Percentiles rank a stretch among this genome's conserved stretches.
These are phyloP conservation scores for Campodea augens DNA, from an alignment of 1,140 invertebrate species.

Conservation along the genomic window DNA sequence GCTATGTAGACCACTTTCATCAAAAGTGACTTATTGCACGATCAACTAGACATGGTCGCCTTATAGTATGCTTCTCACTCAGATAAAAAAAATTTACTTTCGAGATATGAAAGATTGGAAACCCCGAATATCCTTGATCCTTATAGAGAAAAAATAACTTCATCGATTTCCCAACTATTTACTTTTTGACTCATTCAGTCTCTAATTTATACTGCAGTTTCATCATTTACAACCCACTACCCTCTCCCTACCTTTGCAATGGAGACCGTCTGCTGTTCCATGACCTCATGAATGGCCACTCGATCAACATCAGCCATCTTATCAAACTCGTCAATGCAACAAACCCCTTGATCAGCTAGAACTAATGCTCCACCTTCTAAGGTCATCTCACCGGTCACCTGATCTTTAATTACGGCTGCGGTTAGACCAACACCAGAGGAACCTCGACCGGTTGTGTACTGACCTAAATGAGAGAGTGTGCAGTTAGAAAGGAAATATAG, in stretches of 20 bases:
- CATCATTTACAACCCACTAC: neutral
- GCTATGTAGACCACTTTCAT: too few relatives aligned
- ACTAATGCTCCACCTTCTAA: conserved; percentile 96
- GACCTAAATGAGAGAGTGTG: conserved; percentile 28
- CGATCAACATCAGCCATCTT: conserved; percentile 95
- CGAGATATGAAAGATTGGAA: too few relatives aligned
- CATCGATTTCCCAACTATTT: too few relatives aligned
- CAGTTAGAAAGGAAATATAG: too few relatives aligned
- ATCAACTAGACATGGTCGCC: too few relatives aligned
- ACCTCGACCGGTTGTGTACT: conserved; percentile 92
- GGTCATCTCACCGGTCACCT: conserved; percentile 90
- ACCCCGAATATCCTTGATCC: too few relatives aligned
- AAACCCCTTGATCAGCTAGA: conserved; percentile 89
- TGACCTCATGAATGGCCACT: conserved; percentile 97
- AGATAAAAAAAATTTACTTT: neutral
- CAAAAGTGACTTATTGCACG: too few relatives aligned
- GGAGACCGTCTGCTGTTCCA: conserved; percentile 99
- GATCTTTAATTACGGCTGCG: conserved; percentile 94
- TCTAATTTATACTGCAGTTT: neutral
- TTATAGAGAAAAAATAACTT: too few relatives aligned
- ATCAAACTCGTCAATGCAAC: conserved; percentile 99
- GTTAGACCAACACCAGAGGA: conserved; percentile 96
- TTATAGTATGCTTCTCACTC: too few relatives aligned
- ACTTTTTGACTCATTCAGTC: too few relatives aligned
- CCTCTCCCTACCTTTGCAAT: conserved; percentile 67